Evolutionary conservation across 1,140 invertebrate species (phyloP).

Genomic region (Lucilia sericata): DNA sequence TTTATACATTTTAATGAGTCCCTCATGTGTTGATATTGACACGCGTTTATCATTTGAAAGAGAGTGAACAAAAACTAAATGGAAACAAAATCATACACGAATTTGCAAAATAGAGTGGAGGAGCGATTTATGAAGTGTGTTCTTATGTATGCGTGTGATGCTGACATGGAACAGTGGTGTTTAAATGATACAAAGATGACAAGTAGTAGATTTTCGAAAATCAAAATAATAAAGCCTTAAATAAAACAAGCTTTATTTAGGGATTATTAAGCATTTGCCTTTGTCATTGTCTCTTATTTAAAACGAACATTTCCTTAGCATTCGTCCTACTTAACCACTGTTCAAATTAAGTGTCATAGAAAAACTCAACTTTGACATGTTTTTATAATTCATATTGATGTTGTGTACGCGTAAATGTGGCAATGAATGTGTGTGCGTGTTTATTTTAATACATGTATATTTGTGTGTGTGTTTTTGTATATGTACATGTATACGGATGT

Average conservation of each 20-base stretch:
- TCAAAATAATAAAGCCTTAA: no score
- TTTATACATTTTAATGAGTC: slow-evolving; percentile 22
- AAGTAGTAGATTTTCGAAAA: no score
- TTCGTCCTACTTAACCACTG: background rate
- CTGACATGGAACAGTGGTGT: background rate
- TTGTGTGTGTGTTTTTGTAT: no score
- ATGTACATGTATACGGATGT: background rate
- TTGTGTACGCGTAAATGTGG: background rate
- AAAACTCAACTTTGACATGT: background rate
- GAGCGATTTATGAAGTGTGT: background rate
- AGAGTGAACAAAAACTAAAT: background rate
- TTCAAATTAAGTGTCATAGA: background rate
- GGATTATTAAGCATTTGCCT: no score
- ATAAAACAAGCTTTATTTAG: no score
- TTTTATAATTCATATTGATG: slow-evolving; percentile 2
- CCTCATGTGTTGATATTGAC: slow-evolving; percentile 22
- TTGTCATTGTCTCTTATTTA: no score
- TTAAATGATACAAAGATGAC: no score
- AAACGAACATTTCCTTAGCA: no score
- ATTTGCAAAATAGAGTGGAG: background rate
- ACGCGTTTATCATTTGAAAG: slow-evolving; percentile 13
- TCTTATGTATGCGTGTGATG: background rate
- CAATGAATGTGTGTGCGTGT: no score
- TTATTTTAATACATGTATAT: background rate
- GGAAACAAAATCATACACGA: background rate